These are phyloP conservation scores for Enteromius afrohamiltoni DNA, from an alignment of 2,797 vertebrate genomes.

Conservation along the genomic window DNA sequence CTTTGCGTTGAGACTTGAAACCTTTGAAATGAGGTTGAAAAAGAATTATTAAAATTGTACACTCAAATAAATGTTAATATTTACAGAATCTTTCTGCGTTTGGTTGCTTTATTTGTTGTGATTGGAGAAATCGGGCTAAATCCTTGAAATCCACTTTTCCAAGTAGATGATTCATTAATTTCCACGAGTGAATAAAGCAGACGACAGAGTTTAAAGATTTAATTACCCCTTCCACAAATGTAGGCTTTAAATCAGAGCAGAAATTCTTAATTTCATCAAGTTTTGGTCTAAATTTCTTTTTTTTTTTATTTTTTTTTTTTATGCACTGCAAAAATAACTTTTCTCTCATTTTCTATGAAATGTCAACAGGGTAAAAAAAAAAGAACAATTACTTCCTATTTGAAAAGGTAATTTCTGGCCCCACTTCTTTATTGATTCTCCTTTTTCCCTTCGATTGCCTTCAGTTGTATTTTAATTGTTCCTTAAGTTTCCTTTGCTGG, in stretches of 20 bases:
- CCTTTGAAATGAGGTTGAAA: conserved; percentile 68
- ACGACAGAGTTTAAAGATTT: background rate
- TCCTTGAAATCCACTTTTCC: background rate
- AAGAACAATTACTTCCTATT: background rate
- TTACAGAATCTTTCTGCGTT: conserved; percentile 64
- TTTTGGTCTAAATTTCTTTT: background rate
- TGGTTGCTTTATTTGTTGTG: background rate
- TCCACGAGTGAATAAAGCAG: background rate
- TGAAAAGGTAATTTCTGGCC: background rate
- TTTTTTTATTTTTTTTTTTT: no score
- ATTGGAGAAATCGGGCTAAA: background rate
- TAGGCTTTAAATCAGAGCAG: background rate
- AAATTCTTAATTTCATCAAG: background rate
- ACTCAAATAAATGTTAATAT: conserved; percentile 80
- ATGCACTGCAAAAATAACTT: background rate
- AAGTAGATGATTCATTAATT: background rate
- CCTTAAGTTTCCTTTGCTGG: background rate
- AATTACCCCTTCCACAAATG: background rate
- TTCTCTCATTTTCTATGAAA: background rate
- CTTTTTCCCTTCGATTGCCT: background rate
- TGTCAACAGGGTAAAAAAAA: background rate
- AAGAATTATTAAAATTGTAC: conserved; percentile 73
- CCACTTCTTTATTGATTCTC: no score
- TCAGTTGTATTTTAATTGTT: background rate
- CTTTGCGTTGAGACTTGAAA: conserved; percentile 65